These are phyloP conservation scores for Tanytarsus gracilentus DNA, from an alignment of 2,888 invertebrate genomes.

Conservation along the genomic window DNA sequence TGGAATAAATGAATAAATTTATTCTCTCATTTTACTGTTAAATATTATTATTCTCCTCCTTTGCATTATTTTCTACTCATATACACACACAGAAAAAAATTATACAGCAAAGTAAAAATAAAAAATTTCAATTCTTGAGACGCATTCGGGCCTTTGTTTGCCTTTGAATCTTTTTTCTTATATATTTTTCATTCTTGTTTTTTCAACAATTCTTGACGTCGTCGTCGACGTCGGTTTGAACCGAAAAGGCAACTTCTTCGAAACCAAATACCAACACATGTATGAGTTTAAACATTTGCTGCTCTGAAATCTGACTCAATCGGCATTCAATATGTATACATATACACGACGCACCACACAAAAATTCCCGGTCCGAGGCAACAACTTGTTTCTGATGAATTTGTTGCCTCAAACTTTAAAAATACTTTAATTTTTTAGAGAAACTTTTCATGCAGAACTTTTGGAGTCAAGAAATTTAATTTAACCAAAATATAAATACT, in stretches of 20 bases:
- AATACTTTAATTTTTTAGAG: neutral
- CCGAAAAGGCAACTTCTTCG: too few species aligned
- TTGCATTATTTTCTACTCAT: neutral
- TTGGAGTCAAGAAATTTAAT: too few species aligned
- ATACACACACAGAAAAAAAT: neutral
- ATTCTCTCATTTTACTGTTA: constrained; percentile 25
- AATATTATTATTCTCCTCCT: constrained; percentile 6
- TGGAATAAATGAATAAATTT: constrained; percentile 27
- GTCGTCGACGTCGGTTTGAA: too few species aligned
- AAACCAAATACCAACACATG: too few species aligned
- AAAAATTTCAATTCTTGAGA: constrained; percentile 6
- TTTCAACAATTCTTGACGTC: constrained; percentile 10
- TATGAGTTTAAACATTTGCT: too few species aligned
- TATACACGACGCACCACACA: neutral
- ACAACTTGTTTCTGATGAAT: constrained; percentile 17
- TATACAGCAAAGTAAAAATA: neutral
- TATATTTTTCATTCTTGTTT: neutral
- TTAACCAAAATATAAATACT: too few species aligned
- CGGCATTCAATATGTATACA: neutral
- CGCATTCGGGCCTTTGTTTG: constrained; percentile 15
- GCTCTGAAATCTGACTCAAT: too few species aligned
- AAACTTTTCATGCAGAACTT: neutral
- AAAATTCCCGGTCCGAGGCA: constrained; percentile 7
- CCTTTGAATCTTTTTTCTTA: neutral
- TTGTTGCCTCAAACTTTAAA: constrained; percentile 11